Evolutionary conservation across 2,797 vertebrate genomes (phyloP).

Genomic region (Anomalospiza imberbis): DNA sequence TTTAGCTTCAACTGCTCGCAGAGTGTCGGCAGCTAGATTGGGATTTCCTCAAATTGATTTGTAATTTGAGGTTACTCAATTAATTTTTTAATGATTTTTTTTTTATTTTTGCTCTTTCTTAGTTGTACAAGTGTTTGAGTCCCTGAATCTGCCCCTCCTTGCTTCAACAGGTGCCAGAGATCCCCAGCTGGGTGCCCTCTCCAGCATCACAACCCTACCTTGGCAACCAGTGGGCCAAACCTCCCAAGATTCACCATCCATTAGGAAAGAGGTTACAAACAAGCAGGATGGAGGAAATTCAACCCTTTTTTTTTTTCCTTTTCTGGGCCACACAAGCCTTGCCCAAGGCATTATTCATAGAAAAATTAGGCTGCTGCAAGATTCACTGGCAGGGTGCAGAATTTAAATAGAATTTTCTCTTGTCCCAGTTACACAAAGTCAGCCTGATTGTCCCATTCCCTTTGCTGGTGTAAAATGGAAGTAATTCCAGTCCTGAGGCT

Average conservation of each 20-base stretch:
- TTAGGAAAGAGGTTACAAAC: not conserved
- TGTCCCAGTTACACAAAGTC: conserved; percentile 57
- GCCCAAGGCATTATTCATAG: conserved; percentile 50
- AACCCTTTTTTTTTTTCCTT: not conserved
- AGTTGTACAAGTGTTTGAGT: not conserved
- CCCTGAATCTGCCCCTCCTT: not conserved
- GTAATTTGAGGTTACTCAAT: conserved; percentile 69
- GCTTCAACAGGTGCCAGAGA: fast-evolving
- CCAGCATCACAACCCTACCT: not conserved
- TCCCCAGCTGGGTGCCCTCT: not conserved
- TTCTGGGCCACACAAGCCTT: conserved; percentile 66
- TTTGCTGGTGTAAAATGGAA: not conserved
- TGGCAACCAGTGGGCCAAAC: not conserved
- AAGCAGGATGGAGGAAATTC: conserved; percentile 17
- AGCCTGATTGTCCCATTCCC: conserved; percentile 8
- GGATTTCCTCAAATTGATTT: conserved; percentile 67
- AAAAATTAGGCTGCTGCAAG: conserved; percentile 62
- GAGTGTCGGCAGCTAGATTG: conserved; percentile 39
- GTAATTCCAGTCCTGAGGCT: not conserved
- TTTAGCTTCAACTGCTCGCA: not conserved
- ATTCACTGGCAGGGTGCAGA: conserved; percentile 23
- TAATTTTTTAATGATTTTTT: not conserved
- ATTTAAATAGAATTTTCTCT: conserved; percentile 61
- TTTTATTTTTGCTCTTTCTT: not conserved
- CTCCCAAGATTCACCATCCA: not conserved